phyloP scores from a whole-genome alignment of 2,113 vertebrate species.

The Ictidomys tridecemlineatus region DNA sequence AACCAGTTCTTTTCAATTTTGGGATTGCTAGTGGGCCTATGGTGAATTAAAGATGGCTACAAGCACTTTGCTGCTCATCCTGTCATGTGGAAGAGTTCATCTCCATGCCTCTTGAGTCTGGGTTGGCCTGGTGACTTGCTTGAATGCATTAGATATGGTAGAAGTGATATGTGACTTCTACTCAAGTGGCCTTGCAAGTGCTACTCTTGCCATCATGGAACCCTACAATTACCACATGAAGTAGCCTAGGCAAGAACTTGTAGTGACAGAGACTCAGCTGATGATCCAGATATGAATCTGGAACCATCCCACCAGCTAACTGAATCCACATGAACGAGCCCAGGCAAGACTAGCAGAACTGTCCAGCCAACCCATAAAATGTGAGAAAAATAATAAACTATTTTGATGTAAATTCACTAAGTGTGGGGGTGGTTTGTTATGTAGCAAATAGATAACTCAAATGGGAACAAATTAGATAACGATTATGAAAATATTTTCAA shows the following conservation, averaged over 20 bases:
- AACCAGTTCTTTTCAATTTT: not conserved
- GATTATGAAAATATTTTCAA: conserved; percentile 58
- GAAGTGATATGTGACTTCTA: not conserved
- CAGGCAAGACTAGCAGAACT: not conserved
- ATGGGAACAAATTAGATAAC: not conserved
- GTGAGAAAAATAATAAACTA: conserved; percentile 2
- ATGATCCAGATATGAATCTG: not conserved
- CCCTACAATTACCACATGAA: not conserved
- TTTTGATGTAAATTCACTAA: not conserved
- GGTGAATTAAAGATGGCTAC: conserved; percentile 6
- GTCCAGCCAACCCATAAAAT: not conserved
- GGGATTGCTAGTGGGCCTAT: not conserved
- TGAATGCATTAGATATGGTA: not conserved
- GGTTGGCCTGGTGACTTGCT: not conserved
- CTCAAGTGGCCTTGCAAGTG: not conserved
- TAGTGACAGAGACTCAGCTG: not conserved
- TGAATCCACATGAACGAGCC: not conserved
- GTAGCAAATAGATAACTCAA: conserved; percentile 16
- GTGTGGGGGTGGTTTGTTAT: not conserved
- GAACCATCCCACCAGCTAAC: not conserved
- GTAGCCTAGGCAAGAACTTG: not conserved
- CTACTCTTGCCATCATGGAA: not conserved
- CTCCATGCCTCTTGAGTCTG: not conserved
- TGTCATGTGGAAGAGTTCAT: not conserved
- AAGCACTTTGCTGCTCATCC: not conserved